These are phyloP conservation scores for Orientallactaga bullata DNA, from an alignment of 2,113 vertebrate species.

Conservation along the genomic window DNA sequence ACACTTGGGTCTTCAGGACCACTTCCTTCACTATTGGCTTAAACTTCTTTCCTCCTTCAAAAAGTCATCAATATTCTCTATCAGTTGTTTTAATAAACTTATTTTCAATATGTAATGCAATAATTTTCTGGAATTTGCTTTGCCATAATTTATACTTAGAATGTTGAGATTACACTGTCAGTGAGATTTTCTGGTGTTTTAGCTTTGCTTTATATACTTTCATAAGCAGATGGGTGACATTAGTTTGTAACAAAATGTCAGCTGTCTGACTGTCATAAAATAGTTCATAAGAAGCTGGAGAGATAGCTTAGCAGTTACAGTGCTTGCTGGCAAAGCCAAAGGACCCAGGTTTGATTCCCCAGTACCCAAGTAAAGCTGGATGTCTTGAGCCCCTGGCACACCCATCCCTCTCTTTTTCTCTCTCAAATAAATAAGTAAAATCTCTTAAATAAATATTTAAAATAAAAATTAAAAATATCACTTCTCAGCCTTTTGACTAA, in stretches of 20 bases:
- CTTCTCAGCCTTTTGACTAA: no score
- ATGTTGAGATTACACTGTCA: neutral
- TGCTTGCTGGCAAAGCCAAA: no score
- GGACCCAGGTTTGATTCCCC: no score
- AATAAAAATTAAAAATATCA: no score
- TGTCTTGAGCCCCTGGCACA: no score
- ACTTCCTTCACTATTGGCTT: neutral
- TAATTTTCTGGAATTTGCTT: neutral
- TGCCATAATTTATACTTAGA: neutral
- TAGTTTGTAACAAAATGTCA: neutral
- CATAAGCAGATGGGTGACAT: neutral
- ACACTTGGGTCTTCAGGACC: neutral
- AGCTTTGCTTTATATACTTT: neutral
- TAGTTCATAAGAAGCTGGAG: no score
- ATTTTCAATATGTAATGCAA: neutral
- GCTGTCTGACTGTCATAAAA: neutral
- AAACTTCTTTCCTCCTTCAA: neutral
- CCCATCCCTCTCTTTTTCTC: no score
- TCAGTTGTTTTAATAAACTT: neutral
- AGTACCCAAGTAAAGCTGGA: no score
- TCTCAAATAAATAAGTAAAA: no score
- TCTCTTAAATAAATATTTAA: no score
- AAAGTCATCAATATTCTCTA: neutral
- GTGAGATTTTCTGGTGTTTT: neutral
- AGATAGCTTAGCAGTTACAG: no score